phyloP scores from a whole-genome alignment of 2,888 invertebrate species.

The Eubasilissa splendida region DNA sequence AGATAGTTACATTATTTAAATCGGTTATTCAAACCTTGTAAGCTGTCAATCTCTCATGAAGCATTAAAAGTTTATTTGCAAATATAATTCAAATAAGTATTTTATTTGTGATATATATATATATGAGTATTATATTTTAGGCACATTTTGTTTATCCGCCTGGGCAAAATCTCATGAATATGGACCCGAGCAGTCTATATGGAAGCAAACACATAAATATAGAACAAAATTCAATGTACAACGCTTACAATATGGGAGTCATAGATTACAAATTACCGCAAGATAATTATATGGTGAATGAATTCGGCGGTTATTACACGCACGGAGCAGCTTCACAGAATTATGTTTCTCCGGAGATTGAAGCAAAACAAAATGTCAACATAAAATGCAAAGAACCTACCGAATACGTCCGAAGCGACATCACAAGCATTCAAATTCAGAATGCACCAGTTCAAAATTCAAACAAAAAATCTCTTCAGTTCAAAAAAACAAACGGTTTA shows the following conservation, averaged over 20 bases:
- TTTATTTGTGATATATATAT: not conserved
- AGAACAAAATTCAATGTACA: conserved; percentile 7
- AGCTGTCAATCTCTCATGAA: too few species aligned
- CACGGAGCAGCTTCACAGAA: not conserved
- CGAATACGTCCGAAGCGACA: not conserved
- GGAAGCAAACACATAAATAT: conserved; percentile 14
- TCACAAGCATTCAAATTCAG: conserved; percentile 1
- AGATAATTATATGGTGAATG: not conserved
- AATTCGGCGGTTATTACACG: conserved; percentile 17
- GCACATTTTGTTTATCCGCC: conserved; percentile 15
- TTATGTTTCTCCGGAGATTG: not conserved
- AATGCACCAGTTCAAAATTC: not conserved
- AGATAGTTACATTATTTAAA: not conserved
- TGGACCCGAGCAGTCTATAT: not conserved
- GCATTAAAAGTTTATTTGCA: too few species aligned
- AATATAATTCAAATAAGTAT: not conserved
- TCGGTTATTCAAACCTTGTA: too few species aligned
- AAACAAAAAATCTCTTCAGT: conserved; percentile 13
- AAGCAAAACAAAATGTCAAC: not conserved
- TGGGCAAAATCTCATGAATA: conserved; percentile 13
- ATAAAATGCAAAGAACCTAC: too few species aligned
- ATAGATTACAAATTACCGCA: conserved; percentile 15
- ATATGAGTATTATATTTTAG: conserved; percentile 1
- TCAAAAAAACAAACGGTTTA: conserved; percentile 15
- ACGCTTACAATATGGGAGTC: not conserved